phyloP scores from a whole-genome alignment of 2,113 vertebrate species.

The Capricornis sumatraensis region DNA sequence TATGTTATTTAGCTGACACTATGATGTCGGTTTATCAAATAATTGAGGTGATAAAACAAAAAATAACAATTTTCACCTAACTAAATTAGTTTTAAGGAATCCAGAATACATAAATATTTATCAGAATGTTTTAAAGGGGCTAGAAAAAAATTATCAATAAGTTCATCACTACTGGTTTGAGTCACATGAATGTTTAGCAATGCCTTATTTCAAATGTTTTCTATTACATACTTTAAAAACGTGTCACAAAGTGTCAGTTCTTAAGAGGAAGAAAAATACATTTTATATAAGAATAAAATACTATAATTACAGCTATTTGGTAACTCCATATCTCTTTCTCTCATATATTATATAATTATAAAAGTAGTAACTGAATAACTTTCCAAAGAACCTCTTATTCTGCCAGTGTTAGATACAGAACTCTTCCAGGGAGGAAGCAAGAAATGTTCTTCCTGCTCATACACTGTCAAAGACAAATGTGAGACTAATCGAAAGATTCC shows the following conservation, averaged over 20 bases:
- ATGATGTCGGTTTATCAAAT: background rate
- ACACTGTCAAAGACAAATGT: constrained; percentile 24
- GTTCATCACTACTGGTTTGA: background rate
- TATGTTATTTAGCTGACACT: background rate
- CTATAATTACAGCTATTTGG: background rate
- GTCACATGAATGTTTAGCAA: background rate
- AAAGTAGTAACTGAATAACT: constrained; percentile 22
- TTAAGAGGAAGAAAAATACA: background rate
- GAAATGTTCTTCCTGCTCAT: background rate
- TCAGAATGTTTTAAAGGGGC: background rate
- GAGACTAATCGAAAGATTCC: constrained; percentile 43
- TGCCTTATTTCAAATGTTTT: constrained; percentile 32
- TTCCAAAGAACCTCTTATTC: constrained; percentile 33
- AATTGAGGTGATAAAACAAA: background rate
- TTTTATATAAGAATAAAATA: background rate
- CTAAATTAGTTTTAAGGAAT: constrained; percentile 20
- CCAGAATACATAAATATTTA: background rate
- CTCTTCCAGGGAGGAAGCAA: background rate
- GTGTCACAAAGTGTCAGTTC: background rate
- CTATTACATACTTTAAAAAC: background rate
- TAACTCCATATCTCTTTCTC: background rate
- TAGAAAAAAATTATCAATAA: constrained; percentile 24
- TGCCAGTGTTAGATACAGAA: constrained; percentile 25
- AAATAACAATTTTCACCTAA: constrained; percentile 41
- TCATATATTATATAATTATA: background rate